A percentile compares a stretch with the other conserved stretches of the same genome.
Evolutionary conservation across 2,113 vertebrate genomes (phyloP).

Genomic region (Sarotherodon lohbergeri): DNA sequence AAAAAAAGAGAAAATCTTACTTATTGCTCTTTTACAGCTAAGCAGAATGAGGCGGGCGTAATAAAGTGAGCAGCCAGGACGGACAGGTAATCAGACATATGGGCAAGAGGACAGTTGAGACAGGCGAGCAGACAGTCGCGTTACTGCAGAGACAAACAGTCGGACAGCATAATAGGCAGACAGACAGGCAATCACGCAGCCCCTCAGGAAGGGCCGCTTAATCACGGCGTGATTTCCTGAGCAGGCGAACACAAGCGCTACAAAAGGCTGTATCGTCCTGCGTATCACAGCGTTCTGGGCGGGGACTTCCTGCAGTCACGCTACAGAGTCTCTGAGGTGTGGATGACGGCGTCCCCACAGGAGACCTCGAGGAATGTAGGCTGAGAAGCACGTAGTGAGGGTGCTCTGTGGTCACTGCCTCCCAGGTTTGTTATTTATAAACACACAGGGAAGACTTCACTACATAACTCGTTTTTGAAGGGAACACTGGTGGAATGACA

Average conservation of each 20-base stretch:
- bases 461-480: not conserved
- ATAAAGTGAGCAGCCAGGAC: not conserved
- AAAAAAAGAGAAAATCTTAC: not conserved
- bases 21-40: not conserved
- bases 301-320: slow-evolving; percentile 20
- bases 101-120: not conserved
- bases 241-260: not conserved
- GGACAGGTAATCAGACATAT: not conserved
- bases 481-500: rapidly evolving
- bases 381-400: not conserved
- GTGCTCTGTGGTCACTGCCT: not conserved
- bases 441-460: not conserved
- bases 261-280: not conserved
- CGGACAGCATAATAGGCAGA: not conserved
- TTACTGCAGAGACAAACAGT: not conserved
- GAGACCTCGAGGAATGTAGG: not conserved
- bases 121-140: not conserved
- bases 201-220: not conserved
- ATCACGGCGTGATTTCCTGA: slow-evolving; percentile 44
- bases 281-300: not conserved
- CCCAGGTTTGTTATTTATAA: not conserved
- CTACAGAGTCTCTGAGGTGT: not conserved
- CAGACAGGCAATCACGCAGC: not conserved
- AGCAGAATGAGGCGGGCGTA: not conserved
- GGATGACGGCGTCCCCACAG: not conserved